These are phyloP conservation scores for Morelia viridis DNA, from an alignment of 2,797 vertebrate species.

Conservation along the genomic window DNA sequence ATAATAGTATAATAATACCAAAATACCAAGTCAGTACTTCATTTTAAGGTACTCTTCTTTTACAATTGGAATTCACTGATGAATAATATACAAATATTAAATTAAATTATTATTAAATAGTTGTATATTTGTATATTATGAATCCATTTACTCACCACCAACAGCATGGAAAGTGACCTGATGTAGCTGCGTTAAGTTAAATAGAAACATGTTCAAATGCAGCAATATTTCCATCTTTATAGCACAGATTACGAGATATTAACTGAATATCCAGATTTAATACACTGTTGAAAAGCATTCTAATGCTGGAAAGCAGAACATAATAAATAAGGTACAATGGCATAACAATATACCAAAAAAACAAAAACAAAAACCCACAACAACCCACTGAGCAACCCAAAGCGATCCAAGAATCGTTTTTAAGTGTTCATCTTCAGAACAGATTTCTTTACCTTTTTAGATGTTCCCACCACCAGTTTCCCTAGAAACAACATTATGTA, in stretches of 20 bases:
- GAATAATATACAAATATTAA: too few species aligned
- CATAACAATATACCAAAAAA: constrained; percentile 2
- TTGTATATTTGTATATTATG: neutral
- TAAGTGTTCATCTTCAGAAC: neutral
- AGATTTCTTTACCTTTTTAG: constrained; percentile 46
- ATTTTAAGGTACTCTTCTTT: neutral
- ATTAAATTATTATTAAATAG: too few species aligned
- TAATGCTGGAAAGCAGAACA: neutral
- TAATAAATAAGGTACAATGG: neutral
- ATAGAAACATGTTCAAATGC: neutral
- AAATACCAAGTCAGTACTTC: neutral
- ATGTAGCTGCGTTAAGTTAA: neutral
- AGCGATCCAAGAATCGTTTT: neutral
- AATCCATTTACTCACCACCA: neutral
- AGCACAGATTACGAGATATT: constrained; percentile 14
- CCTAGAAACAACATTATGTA: constrained; percentile 63
- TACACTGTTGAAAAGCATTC: neutral
- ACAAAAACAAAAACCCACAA: neutral
- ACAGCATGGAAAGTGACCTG: neutral
- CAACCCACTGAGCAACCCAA: neutral
- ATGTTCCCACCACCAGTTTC: constrained; percentile 57
- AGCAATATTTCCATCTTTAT: constrained; percentile 13
- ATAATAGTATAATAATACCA: neutral
- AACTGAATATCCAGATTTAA: neutral
- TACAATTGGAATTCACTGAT: neutral